Evolutionary conservation across 1,140 invertebrate genomes (phyloP).

Genomic region (Drosophila yakuba): DNA sequence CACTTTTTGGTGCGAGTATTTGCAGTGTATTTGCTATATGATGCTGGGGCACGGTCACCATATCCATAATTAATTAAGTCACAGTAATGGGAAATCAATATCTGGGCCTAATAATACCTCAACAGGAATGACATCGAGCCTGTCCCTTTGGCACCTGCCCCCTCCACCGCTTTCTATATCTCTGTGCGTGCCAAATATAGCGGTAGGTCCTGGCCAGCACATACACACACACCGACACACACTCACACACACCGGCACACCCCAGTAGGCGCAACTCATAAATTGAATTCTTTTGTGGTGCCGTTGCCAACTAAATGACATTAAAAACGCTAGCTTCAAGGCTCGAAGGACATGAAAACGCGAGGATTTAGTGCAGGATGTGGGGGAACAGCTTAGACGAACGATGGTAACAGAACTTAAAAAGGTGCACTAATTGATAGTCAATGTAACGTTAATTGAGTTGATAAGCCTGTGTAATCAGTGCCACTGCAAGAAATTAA

Average conservation of each 20-base stretch:
- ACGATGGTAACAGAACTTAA: not conserved
- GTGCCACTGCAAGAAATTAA: too few relatives aligned
- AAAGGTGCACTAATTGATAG: not conserved
- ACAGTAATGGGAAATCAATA: constrained; percentile 79
- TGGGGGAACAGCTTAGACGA: not conserved
- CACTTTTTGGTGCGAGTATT: not conserved
- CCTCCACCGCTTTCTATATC: constrained; percentile 9
- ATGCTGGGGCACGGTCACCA: constrained; percentile 30
- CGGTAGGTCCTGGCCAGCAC: constrained; percentile 57
- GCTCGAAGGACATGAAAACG: constrained; percentile 40
- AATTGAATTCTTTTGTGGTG: constrained; percentile 67
- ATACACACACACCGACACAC: constrained; percentile 4
- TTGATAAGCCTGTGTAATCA: too few relatives aligned
- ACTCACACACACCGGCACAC: constrained; percentile 2
- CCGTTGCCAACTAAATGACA: constrained; percentile 68
- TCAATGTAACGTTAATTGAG: not conserved
- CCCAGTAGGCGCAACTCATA: constrained; percentile 44
- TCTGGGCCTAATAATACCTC: constrained; percentile 61
- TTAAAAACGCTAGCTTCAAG: constrained; percentile 53
- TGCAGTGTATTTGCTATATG: constrained; percentile 6
- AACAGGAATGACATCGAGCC: constrained; percentile 24
- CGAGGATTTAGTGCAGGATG: constrained; percentile 9
- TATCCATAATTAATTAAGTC: constrained; percentile 70
- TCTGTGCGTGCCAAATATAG: constrained; percentile 77
- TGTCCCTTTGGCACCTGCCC: not conserved